These are phyloP conservation scores for Andrena cerasifolii DNA, from an alignment of 1,140 invertebrate genomes.

Conservation along the genomic window DNA sequence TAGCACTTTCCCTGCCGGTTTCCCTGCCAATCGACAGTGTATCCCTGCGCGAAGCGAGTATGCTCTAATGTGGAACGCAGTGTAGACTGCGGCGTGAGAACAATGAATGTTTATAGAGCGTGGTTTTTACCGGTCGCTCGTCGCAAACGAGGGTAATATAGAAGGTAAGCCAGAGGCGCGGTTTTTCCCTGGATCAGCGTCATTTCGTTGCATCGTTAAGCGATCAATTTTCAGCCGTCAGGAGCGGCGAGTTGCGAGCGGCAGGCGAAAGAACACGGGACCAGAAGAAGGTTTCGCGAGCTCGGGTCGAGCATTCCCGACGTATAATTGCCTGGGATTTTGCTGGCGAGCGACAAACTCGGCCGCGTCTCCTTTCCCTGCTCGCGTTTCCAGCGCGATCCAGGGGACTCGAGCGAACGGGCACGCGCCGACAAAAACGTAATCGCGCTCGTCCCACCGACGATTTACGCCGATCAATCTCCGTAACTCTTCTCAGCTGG, in stretches of 20 bases:
- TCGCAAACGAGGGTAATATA: background rate
- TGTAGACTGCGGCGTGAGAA: too few relatives aligned
- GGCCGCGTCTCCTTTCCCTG: constrained; percentile 54
- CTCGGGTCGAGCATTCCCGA: constrained; percentile 57
- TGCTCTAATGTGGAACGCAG: too few relatives aligned
- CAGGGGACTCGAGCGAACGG: constrained; percentile 21
- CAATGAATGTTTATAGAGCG: background rate
- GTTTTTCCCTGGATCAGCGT: constrained; percentile 4
- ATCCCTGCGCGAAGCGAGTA: too few relatives aligned
- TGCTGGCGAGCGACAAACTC: constrained; percentile 73
- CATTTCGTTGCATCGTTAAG: background rate
- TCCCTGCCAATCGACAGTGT: too few relatives aligned
- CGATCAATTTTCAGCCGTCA: constrained; percentile 5
- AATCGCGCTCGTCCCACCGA: constrained; percentile 60
- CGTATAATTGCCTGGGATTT: constrained; percentile 77
- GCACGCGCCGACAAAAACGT: constrained; percentile 68
- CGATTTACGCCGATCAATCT: constrained; percentile 54
- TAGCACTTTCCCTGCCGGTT: too few relatives aligned
- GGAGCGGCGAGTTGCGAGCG: too few relatives aligned
- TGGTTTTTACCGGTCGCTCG: background rate
- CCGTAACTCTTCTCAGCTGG: constrained; percentile 34
- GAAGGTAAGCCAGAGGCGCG: background rate
- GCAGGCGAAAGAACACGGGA: constrained; percentile 12
- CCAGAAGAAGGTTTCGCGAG: constrained; percentile 12
- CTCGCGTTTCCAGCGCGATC: constrained; percentile 46